Conservation (phyloP, 2,113 vertebrate species). For the Tamias sibiricus region DNA sequence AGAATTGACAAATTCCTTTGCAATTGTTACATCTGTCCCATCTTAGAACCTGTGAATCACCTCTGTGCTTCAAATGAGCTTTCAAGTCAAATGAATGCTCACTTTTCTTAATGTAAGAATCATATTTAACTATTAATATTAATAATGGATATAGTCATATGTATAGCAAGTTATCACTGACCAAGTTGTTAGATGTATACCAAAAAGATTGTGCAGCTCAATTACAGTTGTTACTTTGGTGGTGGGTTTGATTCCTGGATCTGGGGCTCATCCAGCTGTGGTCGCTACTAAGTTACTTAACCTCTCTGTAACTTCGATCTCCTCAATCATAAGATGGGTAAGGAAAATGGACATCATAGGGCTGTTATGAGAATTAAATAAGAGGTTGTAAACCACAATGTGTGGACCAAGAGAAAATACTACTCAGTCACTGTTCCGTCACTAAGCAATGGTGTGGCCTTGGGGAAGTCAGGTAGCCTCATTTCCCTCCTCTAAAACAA, state of each 20-base stretch:
- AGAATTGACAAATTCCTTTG: background rate
- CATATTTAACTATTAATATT: background rate
- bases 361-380: background rate
- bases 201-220: background rate
- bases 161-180: background rate
- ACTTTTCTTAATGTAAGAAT: background rate
- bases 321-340: background rate
- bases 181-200: background rate
- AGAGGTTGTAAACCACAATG: background rate
- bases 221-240: background rate
- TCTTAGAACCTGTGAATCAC: background rate
- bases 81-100: background rate
- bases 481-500: background rate
- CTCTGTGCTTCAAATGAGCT: constrained; percentile 13
- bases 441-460: background rate
- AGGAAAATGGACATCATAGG: background rate
- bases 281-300: background rate
- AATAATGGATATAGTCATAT: background rate
- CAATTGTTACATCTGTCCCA: background rate
- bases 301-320: background rate
- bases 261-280: background rate
- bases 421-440: background rate
- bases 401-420: background rate
- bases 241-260: background rate
- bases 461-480: background rate